Percentiles rank a stretch among this genome's conserved stretches.
These are phyloP conservation scores for Tachyglossus aculeatus DNA, from an alignment of 2,797 vertebrate species.

Conservation along the genomic window DNA sequence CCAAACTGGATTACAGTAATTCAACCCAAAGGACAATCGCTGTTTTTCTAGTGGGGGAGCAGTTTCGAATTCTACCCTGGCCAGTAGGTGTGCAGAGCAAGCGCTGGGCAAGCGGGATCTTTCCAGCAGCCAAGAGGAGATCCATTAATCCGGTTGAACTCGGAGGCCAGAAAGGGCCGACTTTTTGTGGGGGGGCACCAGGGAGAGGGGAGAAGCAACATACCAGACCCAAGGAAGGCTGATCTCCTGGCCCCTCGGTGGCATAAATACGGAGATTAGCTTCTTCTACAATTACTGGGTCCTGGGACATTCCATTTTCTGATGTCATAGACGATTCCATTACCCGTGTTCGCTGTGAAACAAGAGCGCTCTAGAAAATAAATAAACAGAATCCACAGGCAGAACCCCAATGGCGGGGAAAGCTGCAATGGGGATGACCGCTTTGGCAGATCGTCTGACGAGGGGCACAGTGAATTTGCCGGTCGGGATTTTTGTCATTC, in stretches of 20 bases:
- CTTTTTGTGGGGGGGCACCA: too few species aligned
- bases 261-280: slow-evolving; percentile 74
- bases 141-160: slow-evolving; percentile 41
- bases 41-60: slow-evolving; percentile 18
- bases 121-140: slow-evolving; percentile 57
- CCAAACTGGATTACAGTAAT: slow-evolving; percentile 62
- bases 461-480: too few species aligned
- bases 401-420: background rate
- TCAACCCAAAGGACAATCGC: slow-evolving; percentile 45
- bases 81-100: slow-evolving; percentile 16
- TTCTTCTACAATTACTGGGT: slow-evolving; percentile 74
- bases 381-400: slow-evolving; percentile 41
- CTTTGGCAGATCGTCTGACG: too few species aligned
- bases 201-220: too few species aligned
- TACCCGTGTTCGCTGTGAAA: slow-evolving; percentile 61
- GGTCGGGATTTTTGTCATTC: too few species aligned
- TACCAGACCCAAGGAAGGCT: slow-evolving; percentile 65
- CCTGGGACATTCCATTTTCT: slow-evolving; percentile 70
- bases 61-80: slow-evolving; percentile 18
- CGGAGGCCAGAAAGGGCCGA: slow-evolving; percentile 66
- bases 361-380: slow-evolving; percentile 47
- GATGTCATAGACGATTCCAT: slow-evolving; percentile 65
- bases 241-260: slow-evolving; percentile 58
- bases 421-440: too few species aligned
- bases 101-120: slow-evolving; percentile 36